Evolutionary conservation across 2,113 vertebrate genomes (phyloP), one percentile per base, ranked within the genome.

Genomic region (Picathartes gymnocephalus): DNA sequence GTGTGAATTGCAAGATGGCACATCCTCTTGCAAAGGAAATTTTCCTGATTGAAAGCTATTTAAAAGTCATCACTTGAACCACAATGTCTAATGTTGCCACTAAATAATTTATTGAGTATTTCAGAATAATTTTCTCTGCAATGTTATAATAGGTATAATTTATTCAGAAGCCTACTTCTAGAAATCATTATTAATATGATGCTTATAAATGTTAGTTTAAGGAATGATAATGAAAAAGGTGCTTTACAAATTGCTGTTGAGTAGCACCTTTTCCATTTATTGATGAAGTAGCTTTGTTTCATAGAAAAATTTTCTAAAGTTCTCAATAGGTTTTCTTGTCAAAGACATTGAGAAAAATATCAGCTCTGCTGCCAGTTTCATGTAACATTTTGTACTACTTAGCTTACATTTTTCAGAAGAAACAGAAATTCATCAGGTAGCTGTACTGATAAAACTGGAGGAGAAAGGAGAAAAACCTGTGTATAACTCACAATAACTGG

Each of bases 281-380:
- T 93, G 85, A 95, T 88, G 80, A 97, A 96, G 66, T 61, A 92
- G 14, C 21, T 60, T 27, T 58, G 69, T 83, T 97, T 88, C 16
- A 44, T 23, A 80, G 37, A 80, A 93, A 68, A 57, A n/a, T 33
- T 92, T 94, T 96, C 77, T 83, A 11, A 92, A 84, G 54, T 88
- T 94, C 61, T 56, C 35, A 11, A 27, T 97, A 95, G 96, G 44
- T 88, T 95, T 86, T 95, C 62, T 57, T 95, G 53, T 83, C 74
- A 96, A 96, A 97, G 89, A 86, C 74, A 95, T 69, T 17, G 31
- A 90, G 91, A 94, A 93, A 95, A 92, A 77, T 85, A 94, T 92
- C 16, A 12, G 11, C 42, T 73, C 25, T 74, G 53, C 40, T 95
- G 70, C 64, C 85, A 82, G 82, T 92, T 95, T 96, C 64, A 90